phyloP scores from a whole-genome alignment of 2,113 vertebrate species.

The Gila orcuttii region DNA sequence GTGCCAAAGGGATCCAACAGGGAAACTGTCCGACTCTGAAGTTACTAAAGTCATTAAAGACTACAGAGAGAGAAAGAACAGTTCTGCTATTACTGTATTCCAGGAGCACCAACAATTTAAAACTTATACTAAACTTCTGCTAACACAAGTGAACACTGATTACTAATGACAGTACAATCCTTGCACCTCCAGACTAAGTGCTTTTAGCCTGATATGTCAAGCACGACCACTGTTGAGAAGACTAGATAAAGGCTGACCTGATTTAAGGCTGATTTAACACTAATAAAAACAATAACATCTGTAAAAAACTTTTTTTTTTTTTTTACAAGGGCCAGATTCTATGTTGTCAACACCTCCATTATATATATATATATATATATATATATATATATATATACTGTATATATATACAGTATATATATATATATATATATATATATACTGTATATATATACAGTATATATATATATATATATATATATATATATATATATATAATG shows the following conservation, averaged over 20 bases:
- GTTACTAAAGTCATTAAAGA: slow-evolving; percentile 29
- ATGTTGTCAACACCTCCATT: no score
- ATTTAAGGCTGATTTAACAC: no score
- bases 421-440: no score
- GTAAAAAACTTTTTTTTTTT: no score
- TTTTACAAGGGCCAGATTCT: no score
- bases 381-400: no score
- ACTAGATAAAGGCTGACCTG: background rate
- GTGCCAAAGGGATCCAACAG: background rate
- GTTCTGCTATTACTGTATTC: background rate
- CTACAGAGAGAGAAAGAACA: background rate
- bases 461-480: no score
- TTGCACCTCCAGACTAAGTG: background rate
- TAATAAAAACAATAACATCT: no score
- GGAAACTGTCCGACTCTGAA: background rate
- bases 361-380: no score
- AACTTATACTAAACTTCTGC: background rate
- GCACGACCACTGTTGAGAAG: background rate
- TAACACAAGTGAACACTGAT: background rate
- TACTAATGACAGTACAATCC: background rate
- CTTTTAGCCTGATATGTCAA: background rate
- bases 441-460: no score
- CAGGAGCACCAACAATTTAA: background rate
- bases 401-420: no score
- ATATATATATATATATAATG: no score